phyloP scores from a whole-genome alignment of 2,888 invertebrate species.

The Pristionchus entomophagus region DNA sequence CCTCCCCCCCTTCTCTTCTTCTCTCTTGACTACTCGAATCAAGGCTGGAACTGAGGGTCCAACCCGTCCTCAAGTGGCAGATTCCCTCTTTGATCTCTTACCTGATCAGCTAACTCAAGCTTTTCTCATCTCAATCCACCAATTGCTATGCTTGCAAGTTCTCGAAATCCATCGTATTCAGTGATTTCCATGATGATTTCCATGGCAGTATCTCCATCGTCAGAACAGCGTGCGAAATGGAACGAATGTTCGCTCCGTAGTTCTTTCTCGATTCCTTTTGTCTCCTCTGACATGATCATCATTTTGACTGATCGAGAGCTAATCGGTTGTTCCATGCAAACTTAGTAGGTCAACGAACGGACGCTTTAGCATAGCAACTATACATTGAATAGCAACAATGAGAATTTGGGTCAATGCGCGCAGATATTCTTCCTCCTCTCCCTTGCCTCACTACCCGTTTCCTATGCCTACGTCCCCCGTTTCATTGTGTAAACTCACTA shows the following conservation, averaged over 20 bases:
- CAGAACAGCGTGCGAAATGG: no score
- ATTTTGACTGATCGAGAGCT: no score
- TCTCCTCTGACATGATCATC: no score
- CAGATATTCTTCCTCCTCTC: background rate
- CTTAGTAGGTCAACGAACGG: background rate
- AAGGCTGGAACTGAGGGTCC: constrained; percentile 17
- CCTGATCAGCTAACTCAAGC: constrained; percentile 18
- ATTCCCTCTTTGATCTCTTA: background rate
- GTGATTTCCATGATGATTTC: no score
- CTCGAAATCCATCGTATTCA: no score
- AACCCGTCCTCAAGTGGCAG: constrained; percentile 25
- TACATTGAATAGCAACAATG: constrained; percentile 35
- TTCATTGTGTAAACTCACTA: background rate
- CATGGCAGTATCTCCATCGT: no score
- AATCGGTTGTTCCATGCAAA: background rate
- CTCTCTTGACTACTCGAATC: constrained; percentile 34
- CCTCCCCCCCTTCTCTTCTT: background rate
- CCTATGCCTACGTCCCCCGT: no score
- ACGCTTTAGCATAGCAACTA: background rate
- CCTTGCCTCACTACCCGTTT: no score
- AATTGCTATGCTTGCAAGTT: no score
- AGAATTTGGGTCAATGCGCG: background rate
- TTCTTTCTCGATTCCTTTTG: no score
- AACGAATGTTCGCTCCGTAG: no score
- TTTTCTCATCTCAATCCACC: no score